Percentiles rank a stretch among this genome's conserved stretches.
Conservation (phyloP, 2,113 vertebrate genomes). For the Sula dactylatra region DNA sequence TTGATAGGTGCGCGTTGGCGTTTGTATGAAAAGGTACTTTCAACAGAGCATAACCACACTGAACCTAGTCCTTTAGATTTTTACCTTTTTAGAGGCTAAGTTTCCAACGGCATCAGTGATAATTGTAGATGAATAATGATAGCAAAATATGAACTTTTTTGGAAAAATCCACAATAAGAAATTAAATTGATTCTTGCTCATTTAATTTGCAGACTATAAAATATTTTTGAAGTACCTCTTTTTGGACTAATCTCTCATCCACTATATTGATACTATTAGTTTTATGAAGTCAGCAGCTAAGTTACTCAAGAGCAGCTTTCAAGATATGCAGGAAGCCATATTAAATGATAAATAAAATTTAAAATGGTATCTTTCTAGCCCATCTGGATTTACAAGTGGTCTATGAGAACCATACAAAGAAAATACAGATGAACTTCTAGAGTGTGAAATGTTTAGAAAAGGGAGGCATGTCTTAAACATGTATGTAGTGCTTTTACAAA, state of each 20-base stretch:
- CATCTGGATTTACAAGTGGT: neutral
- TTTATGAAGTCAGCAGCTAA: conserved; percentile 30
- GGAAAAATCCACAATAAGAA: neutral
- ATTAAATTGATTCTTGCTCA: conserved; percentile 34
- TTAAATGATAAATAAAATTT: neutral
- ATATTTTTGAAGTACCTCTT: conserved; percentile 40
- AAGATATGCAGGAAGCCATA: neutral
- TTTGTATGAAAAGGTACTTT: conserved; percentile 53
- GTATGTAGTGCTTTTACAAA: neutral
- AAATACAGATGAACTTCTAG: neutral
- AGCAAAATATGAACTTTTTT: neutral
- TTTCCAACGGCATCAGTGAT: neutral
- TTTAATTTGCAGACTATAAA: conserved; percentile 43
- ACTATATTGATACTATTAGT: neutral
- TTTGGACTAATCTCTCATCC: neutral
- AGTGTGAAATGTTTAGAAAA: neutral
- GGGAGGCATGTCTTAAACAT: neutral
- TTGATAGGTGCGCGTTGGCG: conserved; percentile 46
- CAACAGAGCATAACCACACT: conserved; percentile 5
- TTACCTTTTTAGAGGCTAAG: neutral
- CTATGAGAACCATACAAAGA: neutral
- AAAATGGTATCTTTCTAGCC: neutral
- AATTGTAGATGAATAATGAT: neutral
- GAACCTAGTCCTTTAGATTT: neutral
- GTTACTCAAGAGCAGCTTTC: neutral